Base-by-base conservation (phyloP, 1,140 invertebrate species). In the Aphidius ervi region DNA sequence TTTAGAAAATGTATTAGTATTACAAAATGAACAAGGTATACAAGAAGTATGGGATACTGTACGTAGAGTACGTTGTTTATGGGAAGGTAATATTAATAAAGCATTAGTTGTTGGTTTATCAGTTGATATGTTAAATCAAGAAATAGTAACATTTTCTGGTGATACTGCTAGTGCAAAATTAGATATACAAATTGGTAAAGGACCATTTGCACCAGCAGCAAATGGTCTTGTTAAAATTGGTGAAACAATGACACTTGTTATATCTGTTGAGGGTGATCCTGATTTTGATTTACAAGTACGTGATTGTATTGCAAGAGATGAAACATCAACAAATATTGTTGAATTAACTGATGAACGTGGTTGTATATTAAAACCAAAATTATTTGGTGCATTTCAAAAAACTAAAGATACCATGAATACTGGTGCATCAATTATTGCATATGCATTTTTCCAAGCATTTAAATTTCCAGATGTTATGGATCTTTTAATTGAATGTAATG, bases 381-480 rank as follows among this genome's bases (percentile, higher is more conserved):
- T 94, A 2, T 91, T 92, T 70, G 90, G 88, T 5, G 84, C 87
- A 4, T 92, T 92, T 85, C 88, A 90, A 68, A 90, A 90, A 66
- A 91, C 88, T 2, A 84, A 83, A 60, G 85, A 91, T 9, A 90
- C 89, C 9, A 85, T 87, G 46, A 86, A 86, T 52, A 85, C 84
- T 0, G 88, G 87, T n/a, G 88, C 88, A 5, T 88, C 88, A 1
- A 83, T 92, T 6, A 87, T 93, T 41, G 88, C 90, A 1, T 94
- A 87, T 66, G 88, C 91, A 0, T 90, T 84, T 76, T 88, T 94
- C 74, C 88, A 90, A 73, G 91, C 91, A 0, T 93, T 94, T 74
- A 93, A 93, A 76, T 94, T 94, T 77, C 92, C 92, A 0, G 91
- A 94, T 70, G 85, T 89, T 37, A 91, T 93, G 87, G 91, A 94